A percentile compares a stretch with the other conserved stretches of the same genome.
Evolutionary conservation across 2,797 vertebrate species (phyloP).

Genomic region (Melanotaenia maccullochi): DNA sequence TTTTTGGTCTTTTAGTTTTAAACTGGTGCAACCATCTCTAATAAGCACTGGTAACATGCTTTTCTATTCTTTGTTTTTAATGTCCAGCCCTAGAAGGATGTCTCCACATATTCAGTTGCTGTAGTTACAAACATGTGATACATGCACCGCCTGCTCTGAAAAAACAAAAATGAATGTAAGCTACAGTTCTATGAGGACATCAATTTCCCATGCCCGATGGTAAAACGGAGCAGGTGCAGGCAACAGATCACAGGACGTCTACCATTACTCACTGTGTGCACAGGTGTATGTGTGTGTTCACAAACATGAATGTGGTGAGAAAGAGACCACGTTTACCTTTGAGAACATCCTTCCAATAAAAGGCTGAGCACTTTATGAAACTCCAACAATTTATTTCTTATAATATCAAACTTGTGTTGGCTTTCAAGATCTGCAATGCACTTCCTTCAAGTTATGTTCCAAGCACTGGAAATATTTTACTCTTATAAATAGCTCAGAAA

Average conservation of each 20-base stretch:
- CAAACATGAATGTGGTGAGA: slow-evolving; percentile 20
- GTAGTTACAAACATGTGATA: slow-evolving; percentile 43
- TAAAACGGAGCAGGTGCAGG: slow-evolving; percentile 63
- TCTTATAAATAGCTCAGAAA: background rate
- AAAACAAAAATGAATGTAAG: slow-evolving; percentile 58
- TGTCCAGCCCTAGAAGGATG: slow-evolving; percentile 20
- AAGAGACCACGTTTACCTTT: slow-evolving; percentile 15
- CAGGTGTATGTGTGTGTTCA: slow-evolving; percentile 7
- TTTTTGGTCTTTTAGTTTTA: too few species aligned
- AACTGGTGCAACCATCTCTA: too few species aligned
- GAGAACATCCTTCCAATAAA: background rate
- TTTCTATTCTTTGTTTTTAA: slow-evolving; percentile 18
- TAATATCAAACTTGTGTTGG: background rate
- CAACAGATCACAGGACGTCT: slow-evolving; percentile 58
- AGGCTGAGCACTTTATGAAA: background rate
- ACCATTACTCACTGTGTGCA: slow-evolving; percentile 44
- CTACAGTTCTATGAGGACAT: slow-evolving; percentile 56
- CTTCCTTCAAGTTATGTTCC: background rate
- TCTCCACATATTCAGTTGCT: slow-evolving; percentile 24
- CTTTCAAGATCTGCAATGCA: background rate
- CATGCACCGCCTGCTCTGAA: slow-evolving; percentile 48
- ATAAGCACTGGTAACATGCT: too few species aligned
- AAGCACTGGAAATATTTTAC: background rate
- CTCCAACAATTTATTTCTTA: background rate
- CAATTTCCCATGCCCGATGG: slow-evolving; percentile 53